Evolutionary conservation across 2,797 vertebrate species (phyloP), one percentile per base, ranked within the genome.

Genomic region (Spatula versicolor): DNA sequence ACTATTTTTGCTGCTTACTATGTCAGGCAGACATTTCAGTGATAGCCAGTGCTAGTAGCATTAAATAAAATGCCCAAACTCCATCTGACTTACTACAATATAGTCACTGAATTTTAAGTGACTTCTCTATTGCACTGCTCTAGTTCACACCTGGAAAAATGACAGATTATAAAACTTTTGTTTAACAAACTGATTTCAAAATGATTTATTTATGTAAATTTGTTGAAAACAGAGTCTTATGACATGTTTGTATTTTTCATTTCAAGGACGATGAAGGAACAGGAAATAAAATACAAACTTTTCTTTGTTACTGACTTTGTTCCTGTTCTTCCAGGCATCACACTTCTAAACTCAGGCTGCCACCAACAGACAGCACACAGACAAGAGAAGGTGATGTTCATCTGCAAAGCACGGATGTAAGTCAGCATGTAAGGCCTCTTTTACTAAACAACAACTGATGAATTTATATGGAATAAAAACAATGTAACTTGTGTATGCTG

Each of bases 271-370:
- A 87, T 72, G 74, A 94, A 95, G 91, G 88, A 81, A 68, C 2
- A 21, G 48, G 73, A 93, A 92, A 92, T 68, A 93, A 92, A 92
- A 87, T n/a, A 76, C 59, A 69, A 94, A 94, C 81, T 92, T 93
- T 93, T 87, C 84, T 95, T 94, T 87, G 72, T 93, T 93, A 63
- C 77, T 64, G 90, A 92, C 88, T 96, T 96, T 82, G 71, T 88
- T 92, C 89, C 80, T 77, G 74, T 79, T 76, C 82, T 68, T 72
- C 67, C 91, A 95, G 88, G 28, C 83, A 66, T 31, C 15, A 3
- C 92, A 96, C 96, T 96, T 95, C 46, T 96, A 95, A 97, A 97
- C 91, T 90, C 94, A 95, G 94, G 95, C 96, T 97, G 97, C 97
- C 97, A 97, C 96, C 97, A 97, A 93, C 84, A 98, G 96, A 97